phyloP scores from a whole-genome alignment of 2,888 invertebrate genomes.

The Scaptomyza tumidula region DNA sequence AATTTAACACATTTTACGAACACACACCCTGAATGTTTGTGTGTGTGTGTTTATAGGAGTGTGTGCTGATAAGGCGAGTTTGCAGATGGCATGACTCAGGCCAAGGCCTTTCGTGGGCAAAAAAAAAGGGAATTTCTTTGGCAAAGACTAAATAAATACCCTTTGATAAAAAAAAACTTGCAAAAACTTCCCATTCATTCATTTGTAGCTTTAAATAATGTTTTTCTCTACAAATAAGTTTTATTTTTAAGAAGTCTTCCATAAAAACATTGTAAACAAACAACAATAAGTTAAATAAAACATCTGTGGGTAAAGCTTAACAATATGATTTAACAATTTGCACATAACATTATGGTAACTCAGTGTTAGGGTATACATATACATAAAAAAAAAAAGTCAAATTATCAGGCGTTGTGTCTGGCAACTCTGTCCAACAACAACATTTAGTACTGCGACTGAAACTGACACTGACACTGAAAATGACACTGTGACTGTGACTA shows the following conservation, averaged over 20 bases:
- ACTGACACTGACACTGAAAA: slow-evolving; percentile 18
- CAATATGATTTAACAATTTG: too few relatives aligned
- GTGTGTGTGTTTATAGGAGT: slow-evolving; percentile 2
- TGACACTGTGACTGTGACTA: slow-evolving; percentile 27
- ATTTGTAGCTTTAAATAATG: too few relatives aligned
- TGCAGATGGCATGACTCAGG: slow-evolving; percentile 37
- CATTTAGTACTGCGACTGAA: slow-evolving; percentile 1
- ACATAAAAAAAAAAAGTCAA: slow-evolving; percentile 14
- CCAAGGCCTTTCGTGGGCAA: slow-evolving; percentile 11
- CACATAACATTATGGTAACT: background rate
- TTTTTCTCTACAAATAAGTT: too few relatives aligned
- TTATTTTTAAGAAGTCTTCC: too few relatives aligned
- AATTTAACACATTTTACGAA: slow-evolving; percentile 51
- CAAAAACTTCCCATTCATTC: too few relatives aligned
- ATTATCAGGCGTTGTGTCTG: slow-evolving; percentile 34
- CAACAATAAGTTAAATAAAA: too few relatives aligned
- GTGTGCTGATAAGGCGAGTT: slow-evolving; percentile 43
- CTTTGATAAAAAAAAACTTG: background rate
- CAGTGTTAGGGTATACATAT: background rate
- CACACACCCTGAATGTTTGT: slow-evolving; percentile 29
- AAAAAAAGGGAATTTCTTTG: background rate
- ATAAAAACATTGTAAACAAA: too few relatives aligned
- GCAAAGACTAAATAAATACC: slow-evolving; percentile 8
- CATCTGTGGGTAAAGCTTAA: too few relatives aligned
- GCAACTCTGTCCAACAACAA: slow-evolving; percentile 21